Conservation (phyloP, 2,113 vertebrate species). For the Lepus europaeus region DNA sequence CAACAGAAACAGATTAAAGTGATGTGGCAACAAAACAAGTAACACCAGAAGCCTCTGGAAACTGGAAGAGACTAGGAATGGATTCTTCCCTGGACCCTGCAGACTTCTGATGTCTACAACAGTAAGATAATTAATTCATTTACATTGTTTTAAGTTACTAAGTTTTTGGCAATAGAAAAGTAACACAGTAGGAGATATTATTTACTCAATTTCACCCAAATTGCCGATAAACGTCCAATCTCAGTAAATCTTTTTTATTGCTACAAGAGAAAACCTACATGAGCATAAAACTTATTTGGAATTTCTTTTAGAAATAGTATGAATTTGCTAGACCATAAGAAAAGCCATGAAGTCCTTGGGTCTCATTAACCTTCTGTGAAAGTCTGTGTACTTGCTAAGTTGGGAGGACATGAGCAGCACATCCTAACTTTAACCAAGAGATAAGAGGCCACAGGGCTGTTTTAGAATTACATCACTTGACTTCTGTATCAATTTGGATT, state of each 20-base stretch:
- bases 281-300: neutral
- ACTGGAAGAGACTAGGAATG: neutral
- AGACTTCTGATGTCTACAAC: no score
- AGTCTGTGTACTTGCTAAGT: neutral
- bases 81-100: neutral
- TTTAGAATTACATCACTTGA: neutral
- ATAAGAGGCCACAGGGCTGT: neutral
- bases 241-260: neutral
- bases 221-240: conserved; percentile 1
- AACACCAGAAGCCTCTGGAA: neutral
- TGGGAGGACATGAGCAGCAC: neutral
- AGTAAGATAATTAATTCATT: no score
- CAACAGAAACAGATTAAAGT: neutral
- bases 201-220: neutral
- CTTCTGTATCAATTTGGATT: neutral
- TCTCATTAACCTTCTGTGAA: neutral
- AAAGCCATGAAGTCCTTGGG: neutral
- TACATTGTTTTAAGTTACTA: no score
- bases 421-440: no score
- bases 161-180: neutral
- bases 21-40: no score
- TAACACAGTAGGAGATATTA: neutral
- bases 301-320: conserved; percentile 40
- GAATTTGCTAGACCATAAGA: neutral
- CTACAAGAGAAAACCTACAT: neutral